Base-by-base conservation (phyloP, 2,113 vertebrate genomes). In the Gymnocephalus cernua region DNA sequence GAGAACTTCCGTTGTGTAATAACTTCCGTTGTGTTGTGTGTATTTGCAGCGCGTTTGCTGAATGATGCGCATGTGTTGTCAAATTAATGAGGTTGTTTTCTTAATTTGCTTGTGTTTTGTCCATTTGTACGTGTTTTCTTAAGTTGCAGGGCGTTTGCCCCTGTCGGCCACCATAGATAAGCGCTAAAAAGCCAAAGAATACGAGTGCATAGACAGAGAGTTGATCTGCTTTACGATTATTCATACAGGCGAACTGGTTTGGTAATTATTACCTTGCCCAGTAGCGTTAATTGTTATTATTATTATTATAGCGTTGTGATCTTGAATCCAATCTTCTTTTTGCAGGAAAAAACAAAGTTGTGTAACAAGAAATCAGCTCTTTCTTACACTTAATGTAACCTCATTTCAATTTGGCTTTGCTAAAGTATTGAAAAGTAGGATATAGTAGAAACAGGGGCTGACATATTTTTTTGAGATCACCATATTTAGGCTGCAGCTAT, bases 401-500 rank as follows among this genome's bases (percentile, higher is more conserved):
- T 56, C 0, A 27, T 63, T 65, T 9, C 10, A 53, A 61, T 58
- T 63, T 51, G 16, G 45, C 14, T 65, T 77, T 59, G 72, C 41
- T 62, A 9, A 35, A 74, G 29, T 25, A 25, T 45, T 64, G 6
- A 54, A 54, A 77, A 78, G 58, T 35, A 47, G 67, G 74, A 66
- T 79, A 75, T 32, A 38, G 54, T 44, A 64, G 35, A 79, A 64
- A 78, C 15, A 23, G 10, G 41, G 14, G 38, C 48, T 64, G 44
- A 63, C 53, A 58, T 58, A 73, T 82, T 63, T 71, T 71, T 65
- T 54, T 70, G 32, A 70, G 48, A 64, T 64, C 29, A 68, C 64
- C 69, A 27, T 48, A 85, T 86, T 77, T 65, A 85, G 66, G 27
- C 58, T 65, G 32, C 59, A 77, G 77, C 63, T 77, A 53, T 57